Evolutionary conservation across 2,888 invertebrate species (phyloP), one percentile per base, ranked within the genome.

Genomic region (Dromius quadrimaculatus): DNA sequence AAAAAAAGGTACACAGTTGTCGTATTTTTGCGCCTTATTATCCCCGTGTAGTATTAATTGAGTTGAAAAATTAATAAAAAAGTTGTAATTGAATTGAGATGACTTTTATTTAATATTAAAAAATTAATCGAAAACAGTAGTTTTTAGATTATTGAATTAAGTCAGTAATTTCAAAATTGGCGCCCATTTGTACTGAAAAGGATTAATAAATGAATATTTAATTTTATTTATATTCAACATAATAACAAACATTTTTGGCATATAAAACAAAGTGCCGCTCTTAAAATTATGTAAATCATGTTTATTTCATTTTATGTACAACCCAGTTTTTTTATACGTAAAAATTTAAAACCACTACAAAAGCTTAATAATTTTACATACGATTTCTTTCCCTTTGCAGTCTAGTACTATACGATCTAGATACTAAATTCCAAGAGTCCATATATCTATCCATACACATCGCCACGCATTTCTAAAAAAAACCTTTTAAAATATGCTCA

Each of bases 401-500:
- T 79, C 97, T 88, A 81, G 87, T 88, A 72, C 92, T 90, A 81
- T 97, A 97, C 0, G 96, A 90, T 82, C 92, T 90, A 8, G 95
- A 94, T 8, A 98, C 95, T 65, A 96, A 84, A 83, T 96, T 95
- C 92, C 94, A 97, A 1, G 96, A 90, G 79, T 98, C 98, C 93
- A 97, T 94, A 85, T 95, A 98, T 78, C 98, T 88, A 83, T 98
- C 98, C 97, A 97, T 97, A 82, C 98, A 98, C 94, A 97, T 96
- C 0, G 95, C 94, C 76, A 98, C 88, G 81, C 97, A 98, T 90
- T 95, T 97, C 90, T 97, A 90, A 59, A 86, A 87, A 38, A 63
- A 34, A 50, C 38, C 36, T 50, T 3, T 8, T 66, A 15, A 36
- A 36, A 57, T 71, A 71, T n/a, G 13, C 5, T 6, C 38, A 20